A percentile compares a stretch with the other conserved stretches of the same genome.
These are phyloP conservation scores for Dusona sp. DNA, from an alignment of 2,888 invertebrate species.

Conservation along the genomic window DNA sequence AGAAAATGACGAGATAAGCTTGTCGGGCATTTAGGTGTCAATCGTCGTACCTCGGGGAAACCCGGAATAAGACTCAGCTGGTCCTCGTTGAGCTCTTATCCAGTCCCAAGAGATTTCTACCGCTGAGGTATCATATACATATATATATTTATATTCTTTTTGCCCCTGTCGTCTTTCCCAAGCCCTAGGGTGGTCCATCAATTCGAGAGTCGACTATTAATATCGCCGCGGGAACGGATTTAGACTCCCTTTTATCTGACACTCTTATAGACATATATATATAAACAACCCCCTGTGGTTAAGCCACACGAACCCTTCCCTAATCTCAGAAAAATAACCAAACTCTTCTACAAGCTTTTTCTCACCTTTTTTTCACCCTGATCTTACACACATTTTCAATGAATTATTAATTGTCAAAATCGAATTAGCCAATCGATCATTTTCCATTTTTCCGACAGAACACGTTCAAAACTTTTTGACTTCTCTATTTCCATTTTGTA, in stretches of 20 bases:
- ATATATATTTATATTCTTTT: constrained; percentile 69
- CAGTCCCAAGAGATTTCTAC: constrained; percentile 69
- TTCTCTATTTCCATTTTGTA: no score
- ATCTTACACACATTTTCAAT: background rate
- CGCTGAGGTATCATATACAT: background rate
- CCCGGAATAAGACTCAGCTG: constrained; percentile 77
- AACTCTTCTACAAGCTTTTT: constrained; percentile 41
- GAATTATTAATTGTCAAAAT: no score
- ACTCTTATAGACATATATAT: constrained; percentile 27
- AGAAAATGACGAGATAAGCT: constrained; percentile 60
- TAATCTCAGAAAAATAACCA: constrained; percentile 66
- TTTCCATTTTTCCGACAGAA: no score
- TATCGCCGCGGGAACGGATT: constrained; percentile 80
- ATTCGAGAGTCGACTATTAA: constrained; percentile 82
- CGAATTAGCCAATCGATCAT: no score
- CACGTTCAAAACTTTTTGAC: no score
- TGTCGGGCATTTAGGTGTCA: constrained; percentile 43
- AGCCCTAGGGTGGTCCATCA: constrained; percentile 80
- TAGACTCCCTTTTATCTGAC: constrained; percentile 72
- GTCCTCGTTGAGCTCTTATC: constrained; percentile 77
- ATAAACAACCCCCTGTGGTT: constrained; percentile 71
- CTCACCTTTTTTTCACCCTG: constrained; percentile 4
- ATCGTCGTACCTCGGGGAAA: constrained; percentile 10
- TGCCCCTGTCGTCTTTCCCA: constrained; percentile 43
- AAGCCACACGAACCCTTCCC: constrained; percentile 78